phyloP scores from a whole-genome alignment of 2,113 vertebrate genomes.

The Elephantulus edwardii region DNA sequence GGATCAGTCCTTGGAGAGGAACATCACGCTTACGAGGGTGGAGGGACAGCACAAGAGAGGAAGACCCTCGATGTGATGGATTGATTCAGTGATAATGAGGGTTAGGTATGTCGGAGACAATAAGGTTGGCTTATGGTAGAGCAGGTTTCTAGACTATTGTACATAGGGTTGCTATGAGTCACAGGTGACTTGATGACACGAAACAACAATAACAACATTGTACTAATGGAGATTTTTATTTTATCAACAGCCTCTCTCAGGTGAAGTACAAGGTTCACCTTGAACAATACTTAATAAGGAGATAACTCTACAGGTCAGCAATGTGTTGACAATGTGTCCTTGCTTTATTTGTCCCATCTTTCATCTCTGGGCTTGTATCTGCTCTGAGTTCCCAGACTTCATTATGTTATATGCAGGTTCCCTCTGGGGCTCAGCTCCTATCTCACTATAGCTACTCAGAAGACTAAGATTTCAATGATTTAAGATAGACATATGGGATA shows the following conservation, averaged over 20 bases:
- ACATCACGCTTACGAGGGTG: too few relatives aligned
- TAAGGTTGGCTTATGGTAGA: too few relatives aligned
- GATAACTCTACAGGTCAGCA: not conserved
- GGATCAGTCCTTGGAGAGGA: too few relatives aligned
- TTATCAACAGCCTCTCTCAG: not conserved
- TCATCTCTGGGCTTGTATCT: not conserved
- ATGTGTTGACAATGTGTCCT: not conserved
- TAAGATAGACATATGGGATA: not conserved
- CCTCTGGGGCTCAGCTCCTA: not conserved
- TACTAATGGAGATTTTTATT: not conserved
- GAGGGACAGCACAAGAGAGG: too few relatives aligned
- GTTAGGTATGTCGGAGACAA: too few relatives aligned
- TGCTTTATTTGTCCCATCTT: not conserved
- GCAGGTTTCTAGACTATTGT: too few relatives aligned
- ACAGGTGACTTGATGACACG: too few relatives aligned
- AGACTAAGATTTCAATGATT: not conserved
- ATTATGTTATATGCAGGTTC: not conserved
- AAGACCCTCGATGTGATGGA: too few relatives aligned
- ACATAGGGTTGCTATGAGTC: too few relatives aligned
- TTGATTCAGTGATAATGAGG: too few relatives aligned
- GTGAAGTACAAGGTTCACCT: not conserved
- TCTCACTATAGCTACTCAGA: not conserved
- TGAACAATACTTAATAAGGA: not conserved
- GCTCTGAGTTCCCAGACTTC: not conserved
- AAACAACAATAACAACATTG: not conserved